phyloP scores from a whole-genome alignment of 2,113 vertebrate genomes.

The Colius striatus region DNA sequence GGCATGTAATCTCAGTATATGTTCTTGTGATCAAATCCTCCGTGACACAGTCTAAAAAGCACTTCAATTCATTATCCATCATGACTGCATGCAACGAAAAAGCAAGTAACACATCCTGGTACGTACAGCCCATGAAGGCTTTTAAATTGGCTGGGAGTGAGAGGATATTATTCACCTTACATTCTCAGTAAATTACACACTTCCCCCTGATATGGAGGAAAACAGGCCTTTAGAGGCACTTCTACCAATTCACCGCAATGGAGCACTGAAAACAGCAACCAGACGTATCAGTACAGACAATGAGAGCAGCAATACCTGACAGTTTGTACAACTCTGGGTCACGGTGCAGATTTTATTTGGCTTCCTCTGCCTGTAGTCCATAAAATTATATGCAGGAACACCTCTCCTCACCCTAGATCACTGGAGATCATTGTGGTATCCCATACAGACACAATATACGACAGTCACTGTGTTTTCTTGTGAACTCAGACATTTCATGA shows the following conservation, averaged over 20 bases:
- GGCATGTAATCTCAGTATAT: neutral
- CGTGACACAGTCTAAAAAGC: neutral
- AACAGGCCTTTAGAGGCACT: neutral
- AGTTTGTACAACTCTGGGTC: neutral
- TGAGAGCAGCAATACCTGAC: neutral
- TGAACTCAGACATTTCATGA: neutral
- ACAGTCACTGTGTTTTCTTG: neutral
- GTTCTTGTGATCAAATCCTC: neutral
- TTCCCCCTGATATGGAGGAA: neutral
- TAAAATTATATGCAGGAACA: neutral
- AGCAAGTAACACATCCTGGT: neutral
- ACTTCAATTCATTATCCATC: neutral
- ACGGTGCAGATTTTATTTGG: neutral
- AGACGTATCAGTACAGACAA: fast-evolving
- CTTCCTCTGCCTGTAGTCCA: neutral
- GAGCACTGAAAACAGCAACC: neutral
- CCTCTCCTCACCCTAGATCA: neutral
- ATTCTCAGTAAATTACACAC: neutral
- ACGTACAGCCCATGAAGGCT: neutral
- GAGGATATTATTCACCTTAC: neutral
- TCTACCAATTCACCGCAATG: neutral
- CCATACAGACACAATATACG: neutral
- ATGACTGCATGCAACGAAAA: neutral
- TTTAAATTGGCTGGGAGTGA: neutral
- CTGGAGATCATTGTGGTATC: neutral